Conservation (phyloP, 1,140 invertebrate species). For the Solenopsis fugax region DNA sequence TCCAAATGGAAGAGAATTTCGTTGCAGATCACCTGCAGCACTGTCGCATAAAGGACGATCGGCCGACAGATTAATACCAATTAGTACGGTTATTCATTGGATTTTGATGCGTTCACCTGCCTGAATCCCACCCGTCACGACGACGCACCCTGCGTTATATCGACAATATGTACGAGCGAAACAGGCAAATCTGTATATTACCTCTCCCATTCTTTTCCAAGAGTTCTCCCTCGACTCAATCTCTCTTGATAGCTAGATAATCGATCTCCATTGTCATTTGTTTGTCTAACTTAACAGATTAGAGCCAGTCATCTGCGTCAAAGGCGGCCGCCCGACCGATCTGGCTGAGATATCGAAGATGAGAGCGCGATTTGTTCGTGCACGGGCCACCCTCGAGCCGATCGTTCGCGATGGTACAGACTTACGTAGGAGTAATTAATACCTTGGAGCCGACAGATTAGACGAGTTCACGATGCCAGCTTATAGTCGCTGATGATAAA, state of each 20-base stretch:
- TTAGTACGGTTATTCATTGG: conserved; percentile 83
- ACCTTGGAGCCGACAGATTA: conserved; percentile 46
- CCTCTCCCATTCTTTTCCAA: not conserved
- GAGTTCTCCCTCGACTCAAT: conserved; percentile 61
- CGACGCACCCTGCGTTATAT: not conserved
- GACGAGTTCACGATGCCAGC: conserved; percentile 44
- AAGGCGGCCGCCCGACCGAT: conserved; percentile 78
- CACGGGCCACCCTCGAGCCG: conserved; percentile 77
- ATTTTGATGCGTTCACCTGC: conserved; percentile 77
- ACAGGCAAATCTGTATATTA: conserved; percentile 4
- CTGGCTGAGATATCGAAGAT: conserved; percentile 75
- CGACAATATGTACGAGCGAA: conserved; percentile 5
- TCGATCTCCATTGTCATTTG: conserved; percentile 85
- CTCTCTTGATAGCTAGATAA: conserved; percentile 65
- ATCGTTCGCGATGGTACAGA: conserved; percentile 59
- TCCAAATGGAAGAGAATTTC: not conserved
- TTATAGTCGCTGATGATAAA: conserved; percentile 45
- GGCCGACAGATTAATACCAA: conserved; percentile 79
- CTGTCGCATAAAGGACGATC: not conserved
- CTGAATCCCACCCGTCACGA: not conserved
- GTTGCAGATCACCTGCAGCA: not conserved
- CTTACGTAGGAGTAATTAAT: conserved; percentile 80
- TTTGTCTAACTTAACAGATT: conserved; percentile 82
- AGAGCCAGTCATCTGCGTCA: conserved; percentile 78
- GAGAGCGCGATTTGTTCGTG: conserved; percentile 69